These are phyloP conservation scores for Zaprionus tsacasi DNA, from an alignment of 1,140 invertebrate genomes.

Conservation along the genomic window DNA sequence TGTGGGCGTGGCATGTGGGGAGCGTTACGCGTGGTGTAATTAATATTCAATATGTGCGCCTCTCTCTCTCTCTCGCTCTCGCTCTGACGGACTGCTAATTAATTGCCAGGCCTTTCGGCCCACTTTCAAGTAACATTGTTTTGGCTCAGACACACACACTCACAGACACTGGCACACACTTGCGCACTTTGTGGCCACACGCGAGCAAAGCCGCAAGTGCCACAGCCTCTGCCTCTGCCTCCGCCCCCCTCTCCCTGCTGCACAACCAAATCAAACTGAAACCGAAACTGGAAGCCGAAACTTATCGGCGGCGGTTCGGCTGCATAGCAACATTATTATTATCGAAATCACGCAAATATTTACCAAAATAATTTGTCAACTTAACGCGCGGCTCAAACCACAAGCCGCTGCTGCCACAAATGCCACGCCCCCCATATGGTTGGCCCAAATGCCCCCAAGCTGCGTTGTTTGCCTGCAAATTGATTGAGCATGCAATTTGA, in stretches of 20 bases:
- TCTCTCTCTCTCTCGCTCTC: background rate
- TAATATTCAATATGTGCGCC: conserved; percentile 76
- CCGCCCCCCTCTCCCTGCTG: background rate
- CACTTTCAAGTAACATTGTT: conserved; percentile 38
- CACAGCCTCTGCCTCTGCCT: conserved; percentile 48
- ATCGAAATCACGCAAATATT: conserved; percentile 79
- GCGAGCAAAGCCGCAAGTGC: conserved; percentile 61
- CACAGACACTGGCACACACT: background rate
- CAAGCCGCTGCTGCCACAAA: conserved; percentile 38
- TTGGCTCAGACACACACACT: conserved; percentile 12
- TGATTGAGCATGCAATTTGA: conserved; percentile 51
- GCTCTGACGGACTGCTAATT: conserved; percentile 61
- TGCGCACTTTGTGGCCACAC: conserved; percentile 37
- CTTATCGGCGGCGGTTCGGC: conserved; percentile 21
- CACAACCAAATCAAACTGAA: conserved; percentile 34
- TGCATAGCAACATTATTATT: conserved; percentile 72
- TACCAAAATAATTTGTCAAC: conserved; percentile 82
- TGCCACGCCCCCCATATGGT: background rate
- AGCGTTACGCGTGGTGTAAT: conserved; percentile 50
- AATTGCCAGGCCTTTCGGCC: conserved; percentile 50
- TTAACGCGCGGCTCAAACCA: conserved; percentile 72
- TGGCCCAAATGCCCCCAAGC: background rate
- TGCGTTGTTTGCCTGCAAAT: conserved; percentile 35
- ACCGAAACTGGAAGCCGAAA: conserved; percentile 20
- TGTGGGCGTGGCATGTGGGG: background rate